Base-by-base conservation (phyloP, 2,113 vertebrate species). In the Scomber scombrus region DNA sequence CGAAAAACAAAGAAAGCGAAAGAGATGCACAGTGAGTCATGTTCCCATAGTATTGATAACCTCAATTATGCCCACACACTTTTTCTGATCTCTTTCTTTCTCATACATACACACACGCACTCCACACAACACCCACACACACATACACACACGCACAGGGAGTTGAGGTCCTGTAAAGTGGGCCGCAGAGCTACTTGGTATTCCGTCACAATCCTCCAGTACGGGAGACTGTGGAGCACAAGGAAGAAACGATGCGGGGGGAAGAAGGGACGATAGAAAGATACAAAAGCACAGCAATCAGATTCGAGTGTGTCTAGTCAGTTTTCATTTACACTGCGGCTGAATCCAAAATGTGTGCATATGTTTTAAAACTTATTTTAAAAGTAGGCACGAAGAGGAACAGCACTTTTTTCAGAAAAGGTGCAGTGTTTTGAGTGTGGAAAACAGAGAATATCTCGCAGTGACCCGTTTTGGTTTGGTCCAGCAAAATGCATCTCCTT, bases 101-200 rank as follows among this genome's bases (percentile, higher is more conserved):
- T 58, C 77, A 50, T 23, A 21, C 54, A 51, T 29, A 50, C 23
- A 15, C 62, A n/a, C 23, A 26, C 11, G 19, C 45, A 58, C 80
- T 40, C 23, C 11, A 29, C 45, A 58, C 80, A 47, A 47, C 65
- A 43, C 57, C 58, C 68, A 57, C 60, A 50, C 71, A 47, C 61
- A 69, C 51, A 62, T 60, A 13, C 78, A 66, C 56, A 47, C 55
- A 75, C 29, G 63, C 40, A 66, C 66, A 74, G 77, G 86, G 82
- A 86, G 85, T 79, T 75, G 54, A 78, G 82, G 85, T 90, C 81
- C 88, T 88, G 80, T 91, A 94, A 93, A 94, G 90, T 91, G 86
- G 91, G 89, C 87, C 78, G 88, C 90, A 71, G 77, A 83, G 89
- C 93, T 94, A 90, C 88, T 94, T 94, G 83, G 88, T 94, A 94